Conservation (phyloP, 2,888 invertebrate species). For the Gastracanthus pulcherrimus region DNA sequence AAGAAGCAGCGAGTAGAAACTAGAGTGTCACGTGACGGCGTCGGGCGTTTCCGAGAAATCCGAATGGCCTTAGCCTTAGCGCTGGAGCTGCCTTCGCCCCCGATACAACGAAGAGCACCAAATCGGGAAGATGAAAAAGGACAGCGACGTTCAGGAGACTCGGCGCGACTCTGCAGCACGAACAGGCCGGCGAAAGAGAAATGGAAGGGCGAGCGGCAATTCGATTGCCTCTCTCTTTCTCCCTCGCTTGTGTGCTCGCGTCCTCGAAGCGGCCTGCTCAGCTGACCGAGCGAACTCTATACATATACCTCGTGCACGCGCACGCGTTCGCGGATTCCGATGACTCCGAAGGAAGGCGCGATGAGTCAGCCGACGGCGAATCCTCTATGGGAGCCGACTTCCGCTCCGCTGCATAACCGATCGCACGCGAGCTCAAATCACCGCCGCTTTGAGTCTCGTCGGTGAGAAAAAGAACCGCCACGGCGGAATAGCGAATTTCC, state of each 20-base stretch:
- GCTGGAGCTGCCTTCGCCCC: too few relatives aligned
- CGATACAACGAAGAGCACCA: slow-evolving; percentile 29
- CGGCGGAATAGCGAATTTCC: too few relatives aligned
- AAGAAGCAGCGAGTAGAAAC: slow-evolving; percentile 15
- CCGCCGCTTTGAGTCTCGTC: too few relatives aligned
- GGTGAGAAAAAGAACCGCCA: not conserved
- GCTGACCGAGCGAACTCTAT: too few relatives aligned
- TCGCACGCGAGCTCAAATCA: slow-evolving; percentile 72
- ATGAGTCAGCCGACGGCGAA: slow-evolving; percentile 72
- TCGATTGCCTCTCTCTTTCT: slow-evolving; percentile 26
- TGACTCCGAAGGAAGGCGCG: too few relatives aligned
- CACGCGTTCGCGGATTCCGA: too few relatives aligned
- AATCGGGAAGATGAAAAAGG: slow-evolving; percentile 36
- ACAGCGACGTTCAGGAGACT: not conserved
- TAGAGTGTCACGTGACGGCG: slow-evolving; percentile 20
- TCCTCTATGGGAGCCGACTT: slow-evolving; percentile 59
- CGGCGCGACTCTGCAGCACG: too few relatives aligned
- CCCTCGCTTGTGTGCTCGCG: not conserved
- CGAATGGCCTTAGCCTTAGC: slow-evolving; percentile 38
- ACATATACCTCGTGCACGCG: too few relatives aligned
- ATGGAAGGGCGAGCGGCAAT: slow-evolving; percentile 31
- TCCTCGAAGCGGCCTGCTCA: slow-evolving; percentile 18
- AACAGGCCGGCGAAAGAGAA: slow-evolving; percentile 10
- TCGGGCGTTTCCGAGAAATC: slow-evolving; percentile 52
- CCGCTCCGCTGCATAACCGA: slow-evolving; percentile 61